A percentile compares a stretch with the other conserved stretches of the same genome.
phyloP scores from a whole-genome alignment of 2,888 invertebrate genomes.

The Notocelia uddmanniana region DNA sequence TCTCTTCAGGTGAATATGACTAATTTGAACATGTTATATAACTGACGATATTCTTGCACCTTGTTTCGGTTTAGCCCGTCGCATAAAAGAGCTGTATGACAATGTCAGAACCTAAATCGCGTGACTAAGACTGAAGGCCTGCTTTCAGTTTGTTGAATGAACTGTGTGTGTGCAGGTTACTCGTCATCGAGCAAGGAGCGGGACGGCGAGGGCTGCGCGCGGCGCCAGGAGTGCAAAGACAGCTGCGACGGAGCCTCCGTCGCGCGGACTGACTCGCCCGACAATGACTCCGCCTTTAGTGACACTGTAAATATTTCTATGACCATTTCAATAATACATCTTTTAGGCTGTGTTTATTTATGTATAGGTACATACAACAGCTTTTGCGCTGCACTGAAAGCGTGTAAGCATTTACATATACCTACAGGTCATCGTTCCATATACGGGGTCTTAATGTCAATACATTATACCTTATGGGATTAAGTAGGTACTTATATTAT shows the following conservation, averaged over 20 bases:
- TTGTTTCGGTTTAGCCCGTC: too few relatives aligned
- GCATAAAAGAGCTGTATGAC: too few relatives aligned
- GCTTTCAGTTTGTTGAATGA: neutral
- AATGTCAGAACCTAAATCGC: too few relatives aligned
- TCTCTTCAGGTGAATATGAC: constrained; percentile 69
- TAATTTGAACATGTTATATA: neutral
- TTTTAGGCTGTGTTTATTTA: neutral
- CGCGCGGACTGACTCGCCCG: constrained; percentile 94
- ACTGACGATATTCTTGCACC: too few relatives aligned
- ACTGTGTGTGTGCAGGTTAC: constrained; percentile 55
- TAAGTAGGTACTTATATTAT: too few relatives aligned
- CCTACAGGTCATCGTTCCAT: neutral
- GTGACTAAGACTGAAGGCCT: neutral
- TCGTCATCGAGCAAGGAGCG: constrained; percentile 65
- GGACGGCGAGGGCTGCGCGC: constrained; percentile 59
- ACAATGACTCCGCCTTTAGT: constrained; percentile 99
- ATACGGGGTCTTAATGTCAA: neutral
- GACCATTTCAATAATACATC: neutral
- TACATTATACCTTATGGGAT: neutral
- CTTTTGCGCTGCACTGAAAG: too few relatives aligned
- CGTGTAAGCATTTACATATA: too few relatives aligned
- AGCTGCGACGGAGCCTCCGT: constrained; percentile 72
- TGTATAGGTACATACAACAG: too few relatives aligned
- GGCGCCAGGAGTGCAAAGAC: constrained; percentile 69
- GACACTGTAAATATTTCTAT: constrained; percentile 95